phyloP scores from a whole-genome alignment of 2,888 invertebrate species.

The Caenorhabditis sp. region DNA sequence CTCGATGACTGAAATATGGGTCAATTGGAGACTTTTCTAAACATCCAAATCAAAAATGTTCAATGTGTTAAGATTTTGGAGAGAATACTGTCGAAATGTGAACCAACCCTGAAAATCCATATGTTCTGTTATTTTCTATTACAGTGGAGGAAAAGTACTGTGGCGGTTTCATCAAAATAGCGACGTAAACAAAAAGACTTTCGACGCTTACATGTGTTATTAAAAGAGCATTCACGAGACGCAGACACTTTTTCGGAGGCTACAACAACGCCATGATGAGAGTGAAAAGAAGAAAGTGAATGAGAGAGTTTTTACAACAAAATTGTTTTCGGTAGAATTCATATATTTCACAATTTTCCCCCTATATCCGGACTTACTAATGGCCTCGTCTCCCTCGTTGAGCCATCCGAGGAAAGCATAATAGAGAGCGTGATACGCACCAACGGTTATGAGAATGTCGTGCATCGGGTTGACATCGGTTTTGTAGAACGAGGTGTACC shows the following conservation, averaged over 20 bases:
- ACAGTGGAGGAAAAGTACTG: background rate
- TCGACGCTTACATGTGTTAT: too few relatives aligned
- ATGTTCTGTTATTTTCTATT: too few relatives aligned
- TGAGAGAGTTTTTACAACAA: background rate
- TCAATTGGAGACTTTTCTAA: background rate
- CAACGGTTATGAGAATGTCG: constrained; percentile 92
- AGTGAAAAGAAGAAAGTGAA: background rate
- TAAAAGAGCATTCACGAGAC: too few relatives aligned
- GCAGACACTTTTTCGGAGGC: too few relatives aligned
- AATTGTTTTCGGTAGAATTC: background rate
- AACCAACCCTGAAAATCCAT: too few relatives aligned
- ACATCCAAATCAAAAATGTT: too few relatives aligned
- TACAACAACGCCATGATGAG: too few relatives aligned
- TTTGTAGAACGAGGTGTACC: constrained; percentile 90
- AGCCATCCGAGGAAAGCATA: constrained; percentile 92
- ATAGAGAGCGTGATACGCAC: constrained; percentile 96
- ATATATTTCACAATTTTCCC: too few relatives aligned
- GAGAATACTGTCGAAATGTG: too few relatives aligned
- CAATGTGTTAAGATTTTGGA: too few relatives aligned
- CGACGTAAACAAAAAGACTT: too few relatives aligned
- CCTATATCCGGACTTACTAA: constrained; percentile 69
- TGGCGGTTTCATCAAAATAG: too few relatives aligned
- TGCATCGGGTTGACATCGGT: constrained; percentile 90
- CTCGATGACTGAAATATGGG: constrained; percentile 88
- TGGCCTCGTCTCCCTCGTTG: constrained; percentile 87